These are phyloP conservation scores for Drosophila borborema DNA, from an alignment of 2,888 invertebrate species.

Conservation along the genomic window DNA sequence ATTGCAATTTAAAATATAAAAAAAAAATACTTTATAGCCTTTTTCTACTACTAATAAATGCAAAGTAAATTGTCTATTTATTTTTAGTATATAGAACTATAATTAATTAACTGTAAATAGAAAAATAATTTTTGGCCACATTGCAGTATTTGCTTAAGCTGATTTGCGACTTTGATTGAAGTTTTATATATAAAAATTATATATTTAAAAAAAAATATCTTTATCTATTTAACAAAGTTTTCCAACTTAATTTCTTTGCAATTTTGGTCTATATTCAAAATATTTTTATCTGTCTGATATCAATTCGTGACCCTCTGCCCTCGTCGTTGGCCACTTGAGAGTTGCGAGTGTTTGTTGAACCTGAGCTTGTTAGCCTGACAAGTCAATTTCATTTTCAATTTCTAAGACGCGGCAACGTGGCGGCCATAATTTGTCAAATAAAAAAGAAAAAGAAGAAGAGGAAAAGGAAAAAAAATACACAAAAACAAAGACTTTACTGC, in stretches of 20 bases:
- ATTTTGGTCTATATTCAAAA: background rate
- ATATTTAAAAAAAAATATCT: no score
- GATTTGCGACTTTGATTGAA: no score
- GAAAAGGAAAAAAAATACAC: constrained; percentile 3
- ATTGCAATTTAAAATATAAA: no score
- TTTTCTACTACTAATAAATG: no score
- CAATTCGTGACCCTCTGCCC: constrained; percentile 9
- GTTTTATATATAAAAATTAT: no score
- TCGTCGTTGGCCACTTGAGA: constrained; percentile 57
- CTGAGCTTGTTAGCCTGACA: constrained; percentile 70
- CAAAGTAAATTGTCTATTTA: no score
- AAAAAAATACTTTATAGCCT: no score
- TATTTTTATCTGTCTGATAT: constrained; percentile 20
- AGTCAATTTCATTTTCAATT: constrained; percentile 78
- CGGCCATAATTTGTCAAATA: constrained; percentile 77
- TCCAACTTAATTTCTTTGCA: background rate
- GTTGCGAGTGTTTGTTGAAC: constrained; percentile 22
- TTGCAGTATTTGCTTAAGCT: no score
- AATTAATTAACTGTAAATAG: no score
- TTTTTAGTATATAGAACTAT: no score
- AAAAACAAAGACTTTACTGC: constrained; percentile 13
- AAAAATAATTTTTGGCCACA: no score
- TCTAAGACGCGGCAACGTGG: constrained; percentile 58
- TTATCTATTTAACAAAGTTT: no score
- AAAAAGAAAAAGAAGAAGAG: background rate